phyloP scores from a whole-genome alignment of 2,888 invertebrate genomes.

The Tillus elongatus region DNA sequence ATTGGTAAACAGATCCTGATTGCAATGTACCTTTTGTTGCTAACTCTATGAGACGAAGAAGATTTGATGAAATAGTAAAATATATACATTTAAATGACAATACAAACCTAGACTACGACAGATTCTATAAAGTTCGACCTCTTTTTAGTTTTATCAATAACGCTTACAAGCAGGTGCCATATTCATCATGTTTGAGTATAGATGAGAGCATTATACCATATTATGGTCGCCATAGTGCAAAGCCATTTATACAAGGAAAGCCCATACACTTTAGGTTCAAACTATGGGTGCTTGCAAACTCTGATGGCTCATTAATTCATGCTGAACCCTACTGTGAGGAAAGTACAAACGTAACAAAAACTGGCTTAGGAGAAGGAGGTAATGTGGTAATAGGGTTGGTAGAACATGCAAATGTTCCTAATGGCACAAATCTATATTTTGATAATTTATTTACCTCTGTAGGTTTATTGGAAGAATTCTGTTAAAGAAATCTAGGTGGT shows the following conservation, averaged over 20 bases:
- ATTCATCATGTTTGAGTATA: neutral
- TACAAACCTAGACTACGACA: neutral
- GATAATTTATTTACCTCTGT: constrained; percentile 14
- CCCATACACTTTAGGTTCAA: neutral
- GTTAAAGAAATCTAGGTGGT: neutral
- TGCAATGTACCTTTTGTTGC: neutral
- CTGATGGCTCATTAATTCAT: constrained; percentile 9
- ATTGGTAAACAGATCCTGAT: neutral
- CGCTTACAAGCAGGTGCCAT: neutral
- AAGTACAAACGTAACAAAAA: constrained; percentile 5
- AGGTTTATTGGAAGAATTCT: constrained; percentile 6
- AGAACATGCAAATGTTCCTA: constrained; percentile 10
- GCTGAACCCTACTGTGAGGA: constrained; percentile 12
- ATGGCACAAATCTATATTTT: constrained; percentile 10
- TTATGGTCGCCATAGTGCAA: constrained; percentile 1
- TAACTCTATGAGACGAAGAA: constrained; percentile 1
- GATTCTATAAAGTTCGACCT: constrained; percentile 2
- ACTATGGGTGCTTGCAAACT: constrained; percentile 6
- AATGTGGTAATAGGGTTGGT: constrained; percentile 11
- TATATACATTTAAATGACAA: constrained; percentile 1
- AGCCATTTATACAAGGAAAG: neutral
- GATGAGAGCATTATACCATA: constrained; percentile 3
- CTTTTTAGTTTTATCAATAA: neutral
- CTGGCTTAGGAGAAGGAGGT: constrained; percentile 10
- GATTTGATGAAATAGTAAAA: neutral